Percentiles rank a stretch among this genome's conserved stretches.
phyloP scores from a whole-genome alignment of 2,113 vertebrate species.

The Rhinolophus sinicus region DNA sequence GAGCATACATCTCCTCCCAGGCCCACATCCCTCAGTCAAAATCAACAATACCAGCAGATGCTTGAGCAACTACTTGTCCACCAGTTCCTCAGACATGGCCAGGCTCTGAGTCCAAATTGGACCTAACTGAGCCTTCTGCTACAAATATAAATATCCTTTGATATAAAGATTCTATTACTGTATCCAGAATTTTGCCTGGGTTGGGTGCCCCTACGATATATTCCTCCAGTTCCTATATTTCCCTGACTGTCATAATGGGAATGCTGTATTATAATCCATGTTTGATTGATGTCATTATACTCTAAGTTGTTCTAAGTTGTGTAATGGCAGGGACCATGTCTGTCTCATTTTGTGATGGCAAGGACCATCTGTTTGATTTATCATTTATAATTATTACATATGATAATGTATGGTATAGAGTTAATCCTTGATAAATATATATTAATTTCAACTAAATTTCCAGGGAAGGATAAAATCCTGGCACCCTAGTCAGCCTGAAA shows the following conservation, averaged over 20 bases:
- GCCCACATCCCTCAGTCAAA: background rate
- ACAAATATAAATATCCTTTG: background rate
- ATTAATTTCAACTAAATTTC: conserved; percentile 1
- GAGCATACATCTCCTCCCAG: background rate
- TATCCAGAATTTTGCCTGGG: background rate
- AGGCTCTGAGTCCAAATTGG: background rate
- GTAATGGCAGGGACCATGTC: background rate
- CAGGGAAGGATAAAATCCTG: background rate
- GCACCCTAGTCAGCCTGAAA: background rate
- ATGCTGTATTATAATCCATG: background rate
- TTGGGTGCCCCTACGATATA: background rate
- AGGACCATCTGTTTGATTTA: background rate
- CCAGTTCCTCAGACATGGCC: background rate
- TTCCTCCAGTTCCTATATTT: background rate
- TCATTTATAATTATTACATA: background rate
- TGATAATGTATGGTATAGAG: background rate
- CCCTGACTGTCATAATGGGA: background rate
- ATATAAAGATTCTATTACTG: background rate
- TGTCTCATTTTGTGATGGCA: background rate
- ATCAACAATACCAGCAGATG: background rate
- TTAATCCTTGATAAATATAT: background rate
- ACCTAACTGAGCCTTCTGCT: background rate
- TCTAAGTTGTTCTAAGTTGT: background rate
- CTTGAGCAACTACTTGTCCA: background rate
- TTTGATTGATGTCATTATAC: background rate